Conservation (phyloP, 2,113 vertebrate species). For the Rhinolophus sinicus region DNA sequence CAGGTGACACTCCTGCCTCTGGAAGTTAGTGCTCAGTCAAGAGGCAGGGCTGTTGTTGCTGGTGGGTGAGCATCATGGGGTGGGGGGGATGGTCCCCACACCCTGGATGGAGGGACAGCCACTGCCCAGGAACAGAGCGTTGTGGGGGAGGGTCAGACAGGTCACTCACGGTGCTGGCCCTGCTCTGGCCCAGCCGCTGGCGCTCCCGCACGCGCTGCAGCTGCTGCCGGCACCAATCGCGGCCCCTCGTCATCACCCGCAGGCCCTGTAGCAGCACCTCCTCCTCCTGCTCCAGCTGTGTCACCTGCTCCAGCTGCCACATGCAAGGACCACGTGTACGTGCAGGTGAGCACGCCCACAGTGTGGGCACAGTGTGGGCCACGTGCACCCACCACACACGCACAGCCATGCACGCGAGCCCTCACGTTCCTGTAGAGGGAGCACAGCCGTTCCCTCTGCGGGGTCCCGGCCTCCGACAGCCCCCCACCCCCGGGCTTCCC, state of each 20-base stretch:
- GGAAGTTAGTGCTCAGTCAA: background rate
- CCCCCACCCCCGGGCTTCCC: background rate
- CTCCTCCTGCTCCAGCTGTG: constrained; percentile 95
- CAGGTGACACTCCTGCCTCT: background rate
- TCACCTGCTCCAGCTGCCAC: constrained; percentile 93
- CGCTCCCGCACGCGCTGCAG: constrained; percentile 93
- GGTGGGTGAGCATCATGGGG: background rate
- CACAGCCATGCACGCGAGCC: fast-evolving
- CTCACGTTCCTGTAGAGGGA: fast-evolving
- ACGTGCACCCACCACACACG: fast-evolving
- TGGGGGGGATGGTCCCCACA: background rate
- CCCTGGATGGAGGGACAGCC: background rate
- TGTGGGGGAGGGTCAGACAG: too few species aligned
- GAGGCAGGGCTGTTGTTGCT: too few species aligned
- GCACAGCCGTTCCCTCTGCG: background rate
- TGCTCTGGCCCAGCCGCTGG: constrained; percentile 90
- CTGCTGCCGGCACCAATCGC: constrained; percentile 95
- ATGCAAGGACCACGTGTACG: fast-evolving
- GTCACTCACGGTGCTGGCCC: constrained; percentile 85
- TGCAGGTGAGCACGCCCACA: fast-evolving
- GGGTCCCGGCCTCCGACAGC: fast-evolving
- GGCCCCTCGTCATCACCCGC: constrained; percentile 91
- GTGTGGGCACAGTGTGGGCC: fast-evolving
- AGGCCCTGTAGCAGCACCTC: constrained; percentile 94
- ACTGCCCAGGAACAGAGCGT: background rate